Evolutionary conservation across 2,113 vertebrate genomes (phyloP), one percentile per base, ranked within the genome.

Genomic region (Ptychochromis oligacanthus): DNA sequence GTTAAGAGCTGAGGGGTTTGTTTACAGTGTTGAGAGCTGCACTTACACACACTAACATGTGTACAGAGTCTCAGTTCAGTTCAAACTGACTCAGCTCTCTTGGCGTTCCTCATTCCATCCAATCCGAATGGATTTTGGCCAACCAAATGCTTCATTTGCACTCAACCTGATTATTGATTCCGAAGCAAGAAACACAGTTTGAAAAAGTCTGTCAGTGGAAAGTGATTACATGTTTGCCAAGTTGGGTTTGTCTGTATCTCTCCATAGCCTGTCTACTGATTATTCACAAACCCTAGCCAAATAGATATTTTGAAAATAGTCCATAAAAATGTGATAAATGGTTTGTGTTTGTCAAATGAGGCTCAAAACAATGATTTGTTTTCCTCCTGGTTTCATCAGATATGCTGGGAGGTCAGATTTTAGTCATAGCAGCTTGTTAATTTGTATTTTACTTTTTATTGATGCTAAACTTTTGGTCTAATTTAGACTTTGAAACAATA

Each of bases 1-100:
- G 70, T 92, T 88, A 86, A 90, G 88, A 87, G 90, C 90, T 88
- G 81, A 90, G 87, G 91, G 90, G 89, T 89, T 92, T 94, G 91
- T 94, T 94, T 93, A 94, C 92, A 85, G 93, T 91, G 89, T 87
- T 93, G 93, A 94, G 93, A 93, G 93, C 89, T 65, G 79, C 90
- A 93, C 92, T 94, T 94, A 92, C 79, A 91, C 89, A 91, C 89
- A 91, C 91, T 91, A 91, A 91, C 91, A 89, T 93, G 91, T 93
- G 92, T 92, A 94, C 88, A 91, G 91, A 91, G 87, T 90, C 89
- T 89, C 91, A 90, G 87, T 90, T 92, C 61, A 88, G 87, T 86
- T 82, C 84, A 89, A 74, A 90, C 86, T 89, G 80, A 89, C 86
- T 90, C 88, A 81, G 91, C 88, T 93, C 93, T 89, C 88, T 62